Evolutionary conservation across 1,140 invertebrate genomes (phyloP).

Genomic region (Habropoda laboriosa): DNA sequence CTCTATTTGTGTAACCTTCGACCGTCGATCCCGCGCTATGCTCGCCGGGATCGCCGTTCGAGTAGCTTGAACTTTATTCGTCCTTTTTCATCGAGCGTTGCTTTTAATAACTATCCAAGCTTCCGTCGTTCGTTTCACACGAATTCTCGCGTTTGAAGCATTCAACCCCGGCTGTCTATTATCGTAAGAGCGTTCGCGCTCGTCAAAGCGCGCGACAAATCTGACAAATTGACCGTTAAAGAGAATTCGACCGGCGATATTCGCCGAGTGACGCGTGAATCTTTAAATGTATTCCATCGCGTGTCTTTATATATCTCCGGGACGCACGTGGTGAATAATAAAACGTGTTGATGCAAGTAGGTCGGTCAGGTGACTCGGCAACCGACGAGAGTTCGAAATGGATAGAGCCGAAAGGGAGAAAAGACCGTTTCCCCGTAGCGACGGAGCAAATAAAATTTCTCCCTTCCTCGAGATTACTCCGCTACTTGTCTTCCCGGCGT

Average conservation of each 20-base stretch:
- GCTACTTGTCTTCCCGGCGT: conserved; percentile 34
- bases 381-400: conserved; percentile 42
- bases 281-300: background rate
- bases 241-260: background rate
- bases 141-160: too few species aligned
- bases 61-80: too few species aligned
- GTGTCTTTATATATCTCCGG: background rate
- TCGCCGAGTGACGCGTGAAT: background rate
- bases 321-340: background rate
- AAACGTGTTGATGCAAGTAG: background rate
- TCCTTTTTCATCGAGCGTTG: too few species aligned
- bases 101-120: too few species aligned
- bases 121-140: too few species aligned
- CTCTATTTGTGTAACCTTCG: too few species aligned
- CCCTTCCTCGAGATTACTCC: conserved; percentile 49
- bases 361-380: conserved; percentile 37
- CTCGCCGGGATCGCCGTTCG: too few species aligned
- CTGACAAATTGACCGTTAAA: too few species aligned
- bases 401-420: conserved; percentile 25
- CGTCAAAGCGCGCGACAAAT: too few species aligned
- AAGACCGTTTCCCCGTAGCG: conserved; percentile 10
- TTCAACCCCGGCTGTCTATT: too few species aligned
- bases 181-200: too few species aligned
- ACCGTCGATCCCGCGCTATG: too few species aligned
- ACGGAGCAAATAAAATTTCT: conserved; percentile 60